These are phyloP conservation scores for Lycorma delicatula DNA, from an alignment of 1,140 invertebrate genomes.

Conservation along the genomic window DNA sequence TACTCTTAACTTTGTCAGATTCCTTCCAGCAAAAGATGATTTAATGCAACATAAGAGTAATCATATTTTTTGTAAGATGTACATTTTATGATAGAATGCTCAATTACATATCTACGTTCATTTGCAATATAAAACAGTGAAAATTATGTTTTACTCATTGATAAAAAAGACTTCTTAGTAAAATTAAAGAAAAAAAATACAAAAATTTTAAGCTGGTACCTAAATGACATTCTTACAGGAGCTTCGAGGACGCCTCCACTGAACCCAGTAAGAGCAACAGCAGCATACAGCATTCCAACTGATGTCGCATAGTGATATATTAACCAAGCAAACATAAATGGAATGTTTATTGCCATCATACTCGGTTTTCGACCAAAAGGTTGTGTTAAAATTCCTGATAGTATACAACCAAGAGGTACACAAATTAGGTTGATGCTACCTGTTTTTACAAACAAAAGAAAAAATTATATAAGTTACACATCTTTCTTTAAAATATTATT, in stretches of 20 bases:
- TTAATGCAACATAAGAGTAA: too few species aligned
- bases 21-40: too few species aligned
- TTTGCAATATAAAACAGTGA: too few species aligned
- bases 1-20: too few species aligned
- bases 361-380: conserved; percentile 55
- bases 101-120: too few species aligned
- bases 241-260: conserved; percentile 67
- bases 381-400: conserved; percentile 59
- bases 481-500: too few species aligned
- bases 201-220: conserved; percentile 1
- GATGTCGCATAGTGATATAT: conserved; percentile 53
- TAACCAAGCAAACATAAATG: conserved; percentile 62
- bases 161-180: too few species aligned
- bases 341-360: conserved; percentile 60
- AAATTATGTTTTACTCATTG: too few species aligned
- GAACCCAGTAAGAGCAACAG: conserved; percentile 56
- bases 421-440: conserved; percentile 68
- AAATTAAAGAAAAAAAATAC: too few species aligned
- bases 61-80: too few species aligned
- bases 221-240: conserved; percentile 47
- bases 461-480: conserved; percentile 5
- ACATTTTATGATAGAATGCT: too few species aligned
- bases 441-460: conserved; percentile 37
- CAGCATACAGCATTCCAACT: conserved; percentile 52
- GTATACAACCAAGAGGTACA: conserved; percentile 62